Evolutionary conservation across 2,113 vertebrate genomes (phyloP), one percentile per base, ranked within the genome.

Genomic region (Raja brachyura): DNA sequence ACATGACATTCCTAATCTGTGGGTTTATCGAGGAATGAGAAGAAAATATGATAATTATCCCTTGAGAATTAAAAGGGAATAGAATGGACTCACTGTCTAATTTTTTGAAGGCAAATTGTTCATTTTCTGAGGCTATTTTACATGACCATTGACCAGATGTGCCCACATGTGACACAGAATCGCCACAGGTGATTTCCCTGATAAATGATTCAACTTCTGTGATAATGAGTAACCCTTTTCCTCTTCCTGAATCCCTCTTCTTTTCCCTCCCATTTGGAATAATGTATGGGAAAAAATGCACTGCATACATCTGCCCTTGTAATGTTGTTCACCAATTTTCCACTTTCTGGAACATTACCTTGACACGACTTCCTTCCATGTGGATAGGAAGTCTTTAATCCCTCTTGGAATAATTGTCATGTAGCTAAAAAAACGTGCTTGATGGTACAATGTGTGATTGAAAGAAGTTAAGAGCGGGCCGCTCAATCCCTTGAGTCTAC

Each of bases 351-450:
- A 88, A 31, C 28, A 63, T 88, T 88, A 66, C 83, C 83, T 66
- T 66, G 83, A 88, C 83, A 88, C 59, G 59, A 88, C 83, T 88
- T 66, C 59, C 83, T 88, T 63, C 83, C 83, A 63, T 88, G 59
- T 63, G 83, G 59, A 31, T 63, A 66, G 28, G 59, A 63, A 88
- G 83, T 3, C 28, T 88, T 63, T 88, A 31, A 63, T 61, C 10
- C 81, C 56, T 61, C 59, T 86, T 61, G n/a, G 81, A 86, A 86
- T 61, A 86, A 13, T 61, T 5, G 11, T 61, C 25, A 61, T 86
- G 54, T 56, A 61, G 10, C 81, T 6, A 61, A 86, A n/a, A 56
- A 86, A 56, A 61, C 25, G 56, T 28, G 54, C 11, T 14, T 25
- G 56, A 61, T 61, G 20, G 81, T 61, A 28, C 56, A 59, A 59